phyloP scores from a whole-genome alignment of 2,888 invertebrate species.

The Achlya flavicornis region DNA sequence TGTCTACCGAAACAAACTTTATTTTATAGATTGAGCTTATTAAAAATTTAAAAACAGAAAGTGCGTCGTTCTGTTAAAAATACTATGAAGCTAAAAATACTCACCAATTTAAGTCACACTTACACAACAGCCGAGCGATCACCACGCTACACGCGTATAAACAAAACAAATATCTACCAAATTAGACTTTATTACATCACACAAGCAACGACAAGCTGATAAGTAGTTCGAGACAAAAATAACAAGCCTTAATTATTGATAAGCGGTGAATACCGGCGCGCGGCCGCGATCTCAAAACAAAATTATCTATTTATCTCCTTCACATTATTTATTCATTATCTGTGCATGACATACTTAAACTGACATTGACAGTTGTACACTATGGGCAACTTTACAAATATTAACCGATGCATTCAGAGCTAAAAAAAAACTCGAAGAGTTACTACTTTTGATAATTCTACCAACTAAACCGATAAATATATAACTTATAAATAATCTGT shows the following conservation, averaged over 20 bases:
- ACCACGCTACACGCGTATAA: background rate
- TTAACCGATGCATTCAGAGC: constrained; percentile 11
- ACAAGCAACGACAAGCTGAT: constrained; percentile 31
- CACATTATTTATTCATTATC: constrained; percentile 21
- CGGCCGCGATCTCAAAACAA: constrained; percentile 25
- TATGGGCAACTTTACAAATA: constrained; percentile 27
- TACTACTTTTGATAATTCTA: too few species aligned
- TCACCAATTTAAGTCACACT: constrained; percentile 9
- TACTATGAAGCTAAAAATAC: constrained; percentile 3
- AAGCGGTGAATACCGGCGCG: constrained; percentile 24
- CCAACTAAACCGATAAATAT: too few species aligned
- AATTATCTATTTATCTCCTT: constrained; percentile 3
- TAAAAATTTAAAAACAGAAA: background rate
- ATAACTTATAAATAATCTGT: too few species aligned
- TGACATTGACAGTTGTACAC: constrained; percentile 38
- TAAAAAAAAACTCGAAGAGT: background rate
- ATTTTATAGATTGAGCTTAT: too few species aligned
- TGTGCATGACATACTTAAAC: constrained; percentile 17
- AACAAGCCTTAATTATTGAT: constrained; percentile 31
- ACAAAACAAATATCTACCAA: constrained; percentile 10
- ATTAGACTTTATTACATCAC: constrained; percentile 48
- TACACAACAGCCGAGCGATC: constrained; percentile 1
- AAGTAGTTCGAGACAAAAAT: constrained; percentile 38
- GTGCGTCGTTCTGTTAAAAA: constrained; percentile 6
- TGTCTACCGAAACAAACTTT: too few species aligned